Percentiles rank a stretch among this genome's conserved stretches.
These are phyloP conservation scores for Gavia stellata DNA, from an alignment of 2,113 vertebrate species.

Conservation along the genomic window DNA sequence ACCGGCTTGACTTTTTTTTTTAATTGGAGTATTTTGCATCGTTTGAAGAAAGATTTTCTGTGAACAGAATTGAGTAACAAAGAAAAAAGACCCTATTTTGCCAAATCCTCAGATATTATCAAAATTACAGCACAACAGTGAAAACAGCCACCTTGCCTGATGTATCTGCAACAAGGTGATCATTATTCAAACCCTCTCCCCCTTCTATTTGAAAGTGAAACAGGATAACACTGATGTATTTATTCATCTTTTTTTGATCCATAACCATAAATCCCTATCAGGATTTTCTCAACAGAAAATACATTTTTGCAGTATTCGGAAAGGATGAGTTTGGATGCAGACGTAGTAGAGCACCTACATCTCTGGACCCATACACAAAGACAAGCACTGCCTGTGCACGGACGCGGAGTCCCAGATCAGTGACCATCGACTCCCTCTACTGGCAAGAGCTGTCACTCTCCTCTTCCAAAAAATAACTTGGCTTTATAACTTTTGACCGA, in stretches of 20 bases:
- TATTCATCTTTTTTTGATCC: neutral
- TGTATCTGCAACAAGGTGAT: neutral
- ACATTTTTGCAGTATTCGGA: neutral
- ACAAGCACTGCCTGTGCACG: neutral
- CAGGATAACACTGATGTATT: neutral
- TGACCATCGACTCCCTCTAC: slow-evolving; percentile 68
- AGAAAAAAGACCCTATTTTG: neutral
- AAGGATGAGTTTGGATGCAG: neutral
- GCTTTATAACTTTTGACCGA: neutral
- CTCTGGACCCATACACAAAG: too few relatives aligned
- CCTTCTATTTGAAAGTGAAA: neutral
- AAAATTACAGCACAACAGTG: neutral
- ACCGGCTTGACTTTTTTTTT: neutral
- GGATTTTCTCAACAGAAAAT: neutral
- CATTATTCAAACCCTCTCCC: neutral
- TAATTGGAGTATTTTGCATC: fast-evolving
- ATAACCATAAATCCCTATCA: neutral
- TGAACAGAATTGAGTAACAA: neutral
- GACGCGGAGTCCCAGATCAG: neutral
- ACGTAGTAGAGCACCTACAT: fast-evolving
- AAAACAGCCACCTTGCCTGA: neutral
- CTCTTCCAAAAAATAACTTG: neutral
- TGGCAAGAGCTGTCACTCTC: slow-evolving; percentile 38
- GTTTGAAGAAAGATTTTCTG: neutral
- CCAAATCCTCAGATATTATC: neutral